Evolutionary conservation across 1,140 invertebrate genomes (phyloP).

Genomic region (Lepidurus couesii): DNA sequence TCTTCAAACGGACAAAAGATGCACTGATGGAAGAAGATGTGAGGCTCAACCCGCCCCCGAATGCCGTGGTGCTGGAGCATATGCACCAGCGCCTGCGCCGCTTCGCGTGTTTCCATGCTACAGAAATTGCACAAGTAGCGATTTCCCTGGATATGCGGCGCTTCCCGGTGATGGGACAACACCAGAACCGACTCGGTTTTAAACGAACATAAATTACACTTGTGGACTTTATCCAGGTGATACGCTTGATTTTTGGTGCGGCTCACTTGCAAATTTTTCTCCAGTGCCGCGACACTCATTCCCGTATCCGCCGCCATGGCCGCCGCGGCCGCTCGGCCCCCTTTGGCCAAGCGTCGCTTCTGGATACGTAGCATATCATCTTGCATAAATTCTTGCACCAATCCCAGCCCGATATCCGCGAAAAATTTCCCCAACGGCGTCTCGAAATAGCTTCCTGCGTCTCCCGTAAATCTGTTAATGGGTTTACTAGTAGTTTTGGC

Average conservation of each 20-base stretch:
- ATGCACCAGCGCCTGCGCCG: conserved; percentile 82
- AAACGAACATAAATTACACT: conserved; percentile 87
- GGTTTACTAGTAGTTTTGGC: conserved; percentile 17
- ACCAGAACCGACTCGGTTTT: conserved; percentile 82
- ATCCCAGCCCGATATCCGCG: conserved; percentile 80
- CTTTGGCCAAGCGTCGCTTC: conserved; percentile 60
- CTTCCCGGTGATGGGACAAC: conserved; percentile 83
- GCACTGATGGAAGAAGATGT: conserved; percentile 83
- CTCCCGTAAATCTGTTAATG: conserved; percentile 21
- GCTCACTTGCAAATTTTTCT: conserved; percentile 76
- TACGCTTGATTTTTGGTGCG: conserved; percentile 84
- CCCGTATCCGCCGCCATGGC: conserved; percentile 62
- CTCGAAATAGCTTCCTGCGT: conserved; percentile 60
- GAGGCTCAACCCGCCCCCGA: conserved; percentile 71
- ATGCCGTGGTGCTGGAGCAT: conserved; percentile 84
- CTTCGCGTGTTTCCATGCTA: conserved; percentile 68
- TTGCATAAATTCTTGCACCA: conserved; percentile 90
- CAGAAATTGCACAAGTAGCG: conserved; percentile 71
- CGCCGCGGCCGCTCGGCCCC: conserved; percentile 41
- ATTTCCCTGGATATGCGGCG: conserved; percentile 82
- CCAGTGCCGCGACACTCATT: conserved; percentile 67
- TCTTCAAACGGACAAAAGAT: conserved; percentile 91
- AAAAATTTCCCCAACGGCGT: conserved; percentile 85
- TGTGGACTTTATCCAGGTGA: conserved; percentile 62
- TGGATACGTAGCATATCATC: conserved; percentile 80